These are phyloP conservation scores for Coecobrya sp. DNA, from an alignment of 2,888 invertebrate species.

Conservation along the genomic window DNA sequence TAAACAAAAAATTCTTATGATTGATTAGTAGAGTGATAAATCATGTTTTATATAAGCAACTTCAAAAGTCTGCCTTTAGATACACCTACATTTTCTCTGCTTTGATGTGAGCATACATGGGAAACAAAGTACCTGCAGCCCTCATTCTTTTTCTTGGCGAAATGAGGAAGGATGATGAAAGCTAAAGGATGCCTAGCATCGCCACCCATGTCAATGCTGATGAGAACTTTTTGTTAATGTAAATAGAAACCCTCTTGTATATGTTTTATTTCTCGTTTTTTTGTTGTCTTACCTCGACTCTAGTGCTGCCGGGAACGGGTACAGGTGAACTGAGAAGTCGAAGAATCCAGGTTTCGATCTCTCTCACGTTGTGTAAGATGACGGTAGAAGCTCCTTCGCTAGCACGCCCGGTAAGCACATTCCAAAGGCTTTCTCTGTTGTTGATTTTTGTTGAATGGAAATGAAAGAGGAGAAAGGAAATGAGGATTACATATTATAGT, in stretches of 20 bases:
- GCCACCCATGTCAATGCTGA: neutral
- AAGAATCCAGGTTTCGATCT: slow-evolving; percentile 99
- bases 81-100: neutral
- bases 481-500: slow-evolving; percentile 15
- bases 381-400: slow-evolving; percentile 93
- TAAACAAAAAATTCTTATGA: neutral
- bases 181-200: neutral
- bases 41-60: neutral
- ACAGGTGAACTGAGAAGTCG: slow-evolving; percentile 98
- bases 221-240: neutral
- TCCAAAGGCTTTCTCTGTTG: slow-evolving; percentile 98
- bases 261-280: neutral
- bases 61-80: neutral
- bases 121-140: neutral
- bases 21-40: slow-evolving; percentile 9
- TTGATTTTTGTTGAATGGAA: slow-evolving; percentile 19
- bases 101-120: neutral
- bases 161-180: neutral
- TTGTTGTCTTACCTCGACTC: slow-evolving; percentile 90
- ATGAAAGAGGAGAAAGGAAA: slow-evolving; percentile 1
- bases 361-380: slow-evolving; percentile 98
- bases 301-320: slow-evolving; percentile 98
- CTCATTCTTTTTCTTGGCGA: neutral
- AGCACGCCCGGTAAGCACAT: slow-evolving; percentile 95
- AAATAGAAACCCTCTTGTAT: neutral